Evolutionary conservation across 2,888 invertebrate species (phyloP).

Genomic region (Anticlea derivata): DNA sequence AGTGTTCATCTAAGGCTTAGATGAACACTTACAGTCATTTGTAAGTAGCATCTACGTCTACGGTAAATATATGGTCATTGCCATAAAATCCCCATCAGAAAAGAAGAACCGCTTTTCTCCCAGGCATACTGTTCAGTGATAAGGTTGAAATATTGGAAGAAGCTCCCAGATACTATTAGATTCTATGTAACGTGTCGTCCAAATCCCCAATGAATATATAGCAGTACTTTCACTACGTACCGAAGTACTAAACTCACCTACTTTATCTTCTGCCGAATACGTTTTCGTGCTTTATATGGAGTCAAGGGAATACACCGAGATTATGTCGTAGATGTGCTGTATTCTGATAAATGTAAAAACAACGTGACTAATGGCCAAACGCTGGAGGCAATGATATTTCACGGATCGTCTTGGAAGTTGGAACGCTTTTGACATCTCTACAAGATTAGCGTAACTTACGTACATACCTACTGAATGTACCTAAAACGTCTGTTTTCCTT

Average conservation of each 20-base stretch:
- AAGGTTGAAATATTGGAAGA: constrained; percentile 25
- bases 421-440: constrained; percentile 18
- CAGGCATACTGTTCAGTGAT: background rate
- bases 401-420: constrained; percentile 20
- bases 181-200: constrained; percentile 26
- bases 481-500: too few relatives aligned
- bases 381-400: constrained; percentile 22
- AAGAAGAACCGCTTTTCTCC: background rate
- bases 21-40: background rate
- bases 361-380: constrained; percentile 42
- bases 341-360: constrained; percentile 48
- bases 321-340: constrained; percentile 43
- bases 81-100: constrained; percentile 1
- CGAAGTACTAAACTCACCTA: constrained; percentile 35
- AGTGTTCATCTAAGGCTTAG: background rate
- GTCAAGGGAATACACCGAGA: constrained; percentile 43
- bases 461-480: too few relatives aligned
- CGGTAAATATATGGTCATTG: too few relatives aligned
- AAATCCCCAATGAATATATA: constrained; percentile 29
- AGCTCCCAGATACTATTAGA: constrained; percentile 25
- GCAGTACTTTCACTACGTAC: constrained; percentile 14
- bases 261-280: constrained; percentile 45
- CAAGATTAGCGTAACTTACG: constrained; percentile 23
- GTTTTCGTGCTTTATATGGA: constrained; percentile 42
- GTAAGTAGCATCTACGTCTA: too few relatives aligned